Percentiles rank a stretch among this genome's conserved stretches.
Evolutionary conservation across 2,113 vertebrate species (phyloP).

Genomic region (Perca flavescens): DNA sequence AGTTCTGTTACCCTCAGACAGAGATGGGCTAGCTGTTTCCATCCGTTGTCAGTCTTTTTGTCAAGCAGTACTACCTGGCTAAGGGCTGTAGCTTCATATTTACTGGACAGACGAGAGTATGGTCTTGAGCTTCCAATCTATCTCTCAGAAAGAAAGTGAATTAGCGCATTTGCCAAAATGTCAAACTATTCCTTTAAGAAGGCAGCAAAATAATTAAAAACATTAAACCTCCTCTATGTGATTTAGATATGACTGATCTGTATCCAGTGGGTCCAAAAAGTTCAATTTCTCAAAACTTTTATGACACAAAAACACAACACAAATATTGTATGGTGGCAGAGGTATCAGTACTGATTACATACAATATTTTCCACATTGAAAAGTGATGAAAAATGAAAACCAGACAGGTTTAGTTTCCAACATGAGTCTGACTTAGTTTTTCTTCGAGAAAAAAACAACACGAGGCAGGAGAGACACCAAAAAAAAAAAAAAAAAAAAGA

Average conservation of each 20-base stretch:
- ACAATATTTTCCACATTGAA: neutral
- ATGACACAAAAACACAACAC: neutral
- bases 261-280: neutral
- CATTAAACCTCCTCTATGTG: neutral
- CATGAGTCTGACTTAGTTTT: neutral
- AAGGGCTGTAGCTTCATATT: neutral
- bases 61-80: too few species aligned
- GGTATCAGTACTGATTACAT: neutral
- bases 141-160: neutral
- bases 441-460: neutral
- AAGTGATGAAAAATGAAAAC: neutral
- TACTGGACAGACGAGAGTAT: neutral
- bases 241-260: neutral
- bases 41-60: too few species aligned
- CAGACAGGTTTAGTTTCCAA: neutral
- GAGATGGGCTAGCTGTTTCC: too few species aligned
- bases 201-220: neutral
- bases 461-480: slow-evolving; percentile 10
- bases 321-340: neutral
- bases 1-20: too few species aligned
- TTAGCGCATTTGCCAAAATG: neutral
- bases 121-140: neutral
- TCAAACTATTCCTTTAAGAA: neutral
- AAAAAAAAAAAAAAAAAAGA: slow-evolving; percentile 49
- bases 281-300: neutral